Conservation (phyloP, 1,140 invertebrate genomes). For the Nautilus pompilius region DNA sequence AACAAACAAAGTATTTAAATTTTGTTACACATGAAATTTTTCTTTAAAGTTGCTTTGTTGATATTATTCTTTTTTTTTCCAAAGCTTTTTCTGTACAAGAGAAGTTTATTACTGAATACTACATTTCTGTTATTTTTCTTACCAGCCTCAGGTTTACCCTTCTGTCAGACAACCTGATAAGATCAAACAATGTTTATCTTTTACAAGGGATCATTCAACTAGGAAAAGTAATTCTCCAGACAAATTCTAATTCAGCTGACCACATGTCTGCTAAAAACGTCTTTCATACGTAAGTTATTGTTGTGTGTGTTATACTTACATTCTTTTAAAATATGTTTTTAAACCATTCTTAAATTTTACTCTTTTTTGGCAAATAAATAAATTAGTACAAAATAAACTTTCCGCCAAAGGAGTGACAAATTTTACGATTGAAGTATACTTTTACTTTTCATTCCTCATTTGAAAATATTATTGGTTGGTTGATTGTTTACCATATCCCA, state of each 20-base stretch:
- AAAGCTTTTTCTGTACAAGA: no score
- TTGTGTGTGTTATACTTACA: neutral
- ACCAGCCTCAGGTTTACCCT: conserved; percentile 18
- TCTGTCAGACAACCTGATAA: conserved; percentile 40
- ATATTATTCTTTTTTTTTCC: no score
- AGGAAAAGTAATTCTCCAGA: conserved; percentile 32
- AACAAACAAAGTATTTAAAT: no score
- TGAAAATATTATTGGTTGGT: no score
- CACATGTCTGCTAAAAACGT: conserved; percentile 43
- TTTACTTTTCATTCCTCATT: no score
- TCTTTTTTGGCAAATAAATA: neutral
- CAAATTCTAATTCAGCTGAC: conserved; percentile 37
- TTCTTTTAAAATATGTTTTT: neutral
- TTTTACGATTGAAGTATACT: no score
- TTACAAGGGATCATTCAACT: conserved; percentile 45
- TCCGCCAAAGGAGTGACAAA: no score
- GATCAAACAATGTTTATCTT: conserved; percentile 46
- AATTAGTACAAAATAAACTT: no score
- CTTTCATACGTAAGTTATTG: conserved; percentile 44
- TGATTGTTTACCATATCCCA: no score
- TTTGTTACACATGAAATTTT: no score
- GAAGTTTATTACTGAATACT: no score
- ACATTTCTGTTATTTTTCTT: neutral
- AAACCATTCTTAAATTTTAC: neutral
- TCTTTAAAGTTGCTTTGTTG: no score